Conservation (phyloP, 2,113 vertebrate genomes). For the Scartelaos histophorus region DNA sequence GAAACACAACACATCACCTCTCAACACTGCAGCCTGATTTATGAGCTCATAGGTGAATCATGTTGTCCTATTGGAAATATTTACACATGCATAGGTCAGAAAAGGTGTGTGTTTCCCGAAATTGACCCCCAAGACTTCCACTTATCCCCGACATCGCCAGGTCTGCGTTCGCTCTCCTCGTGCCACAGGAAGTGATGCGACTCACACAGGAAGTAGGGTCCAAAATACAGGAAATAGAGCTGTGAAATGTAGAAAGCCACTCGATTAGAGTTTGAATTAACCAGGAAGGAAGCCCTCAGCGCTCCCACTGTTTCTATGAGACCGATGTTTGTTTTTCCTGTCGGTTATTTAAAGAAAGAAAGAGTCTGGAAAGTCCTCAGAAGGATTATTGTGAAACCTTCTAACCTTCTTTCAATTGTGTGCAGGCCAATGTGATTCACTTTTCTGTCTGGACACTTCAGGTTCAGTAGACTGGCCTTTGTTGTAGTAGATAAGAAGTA, state of each 20-base stretch:
- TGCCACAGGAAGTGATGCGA: conserved; percentile 45
- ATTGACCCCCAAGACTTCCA: conserved; percentile 13
- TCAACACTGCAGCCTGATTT: neutral
- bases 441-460: conserved; percentile 10
- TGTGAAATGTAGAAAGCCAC: conserved; percentile 51
- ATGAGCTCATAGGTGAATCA: conserved; percentile 42
- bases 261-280: conserved; percentile 28
- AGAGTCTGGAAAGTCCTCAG: conserved; percentile 23
- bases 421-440: conserved; percentile 43
- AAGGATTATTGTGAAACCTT: conserved; percentile 29
- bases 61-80: conserved; percentile 29
- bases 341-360: conserved; percentile 21
- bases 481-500: too few species aligned
- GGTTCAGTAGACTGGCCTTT: neutral
- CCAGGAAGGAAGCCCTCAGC: conserved; percentile 53
- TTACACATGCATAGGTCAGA: neutral
- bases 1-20: neutral
- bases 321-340: conserved; percentile 41
- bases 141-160: conserved; percentile 1
- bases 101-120: conserved; percentile 37
- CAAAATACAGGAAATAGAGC: conserved; percentile 46
- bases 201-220: neutral
- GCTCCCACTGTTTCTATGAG: conserved; percentile 50
- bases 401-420: conserved; percentile 14
- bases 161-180: conserved; percentile 16